A percentile compares a stretch with the other conserved stretches of the same genome.
These are phyloP conservation scores for Calonectris borealis DNA, from an alignment of 2,113 vertebrate genomes.

Conservation along the genomic window DNA sequence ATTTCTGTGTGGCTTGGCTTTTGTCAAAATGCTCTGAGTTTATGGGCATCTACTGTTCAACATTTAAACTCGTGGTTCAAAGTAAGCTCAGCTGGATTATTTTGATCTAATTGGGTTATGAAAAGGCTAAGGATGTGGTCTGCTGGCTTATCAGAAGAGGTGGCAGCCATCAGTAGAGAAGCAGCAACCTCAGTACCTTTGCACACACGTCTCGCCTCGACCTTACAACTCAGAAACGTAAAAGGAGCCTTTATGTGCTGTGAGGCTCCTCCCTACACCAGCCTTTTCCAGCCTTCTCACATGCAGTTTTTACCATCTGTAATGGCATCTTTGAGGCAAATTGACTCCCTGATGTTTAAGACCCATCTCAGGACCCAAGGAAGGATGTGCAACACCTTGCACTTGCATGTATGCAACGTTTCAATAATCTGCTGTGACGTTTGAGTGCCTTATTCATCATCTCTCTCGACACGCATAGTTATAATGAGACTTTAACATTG, in stretches of 20 bases:
- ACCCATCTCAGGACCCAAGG: background rate
- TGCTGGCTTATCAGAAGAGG: background rate
- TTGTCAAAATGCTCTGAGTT: background rate
- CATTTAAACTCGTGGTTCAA: background rate
- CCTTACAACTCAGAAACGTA: background rate
- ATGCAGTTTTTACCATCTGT: background rate
- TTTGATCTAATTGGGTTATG: background rate
- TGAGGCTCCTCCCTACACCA: background rate
- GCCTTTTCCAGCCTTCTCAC: background rate
- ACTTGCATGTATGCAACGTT: background rate
- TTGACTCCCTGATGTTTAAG: background rate
- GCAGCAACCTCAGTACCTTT: background rate
- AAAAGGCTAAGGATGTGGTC: background rate
- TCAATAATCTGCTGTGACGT: rapidly evolving
- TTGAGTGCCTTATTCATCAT: background rate
- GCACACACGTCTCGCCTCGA: rapidly evolving
- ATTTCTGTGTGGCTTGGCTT: background rate
- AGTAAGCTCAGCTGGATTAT: background rate
- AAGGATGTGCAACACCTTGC: background rate
- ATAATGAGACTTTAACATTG: background rate
- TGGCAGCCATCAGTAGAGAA: background rate
- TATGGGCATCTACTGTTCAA: background rate
- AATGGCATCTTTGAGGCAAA: background rate
- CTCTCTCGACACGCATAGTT: rapidly evolving
- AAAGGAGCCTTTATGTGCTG: background rate